Evolutionary conservation across 2,113 vertebrate genomes (phyloP), one percentile per base, ranked within the genome.

Genomic region (Odocoileus hemionus): DNA sequence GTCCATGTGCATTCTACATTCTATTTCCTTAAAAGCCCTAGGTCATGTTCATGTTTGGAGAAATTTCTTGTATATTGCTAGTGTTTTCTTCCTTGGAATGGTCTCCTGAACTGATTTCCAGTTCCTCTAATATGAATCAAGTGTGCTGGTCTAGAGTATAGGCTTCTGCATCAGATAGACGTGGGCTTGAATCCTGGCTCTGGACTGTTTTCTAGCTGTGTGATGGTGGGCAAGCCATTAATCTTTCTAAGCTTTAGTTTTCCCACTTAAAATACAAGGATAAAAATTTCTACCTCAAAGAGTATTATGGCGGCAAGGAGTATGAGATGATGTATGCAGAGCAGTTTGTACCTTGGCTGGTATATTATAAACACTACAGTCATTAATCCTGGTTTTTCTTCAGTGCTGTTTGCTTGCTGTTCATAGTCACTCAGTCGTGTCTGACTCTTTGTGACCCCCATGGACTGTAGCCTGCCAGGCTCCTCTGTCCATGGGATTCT

Each of bases 211-310:
- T 84, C 78, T 86, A 55, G 21, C 28, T 87, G 3, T 33, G 36
- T 82, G 95, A 80, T 15, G 9, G n/a, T 64, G 54, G 57, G 39
- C 36, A 91, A 90, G 23, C 86, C 94, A 97, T 28, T 95, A 10
- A 94, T 52, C 14, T 64, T 39, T 33, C 2, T 57, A 57, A 89
- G 36, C 13, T 13, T 96, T 45, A 39, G 25, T 76, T 87, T 80
- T 23, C 12, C 23, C 12, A 82, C 39, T 54, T 76, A 15, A 15
- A 64, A 86, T 82, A 64, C 15, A 86, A 60, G 6, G n/a, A 89
- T 43, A 89, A 50, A 87, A 84, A 28, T 28, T 28, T 33, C 39
- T 87, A 30, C 17, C 21, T 85, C 15, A 28, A 5, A 83, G 54
- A 47, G 9, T 76, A 33, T 78, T 76, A 33, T 26, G 15, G 17